Conservation (phyloP, 2,888 invertebrate genomes). For the Eupithecia pulchellata region DNA sequence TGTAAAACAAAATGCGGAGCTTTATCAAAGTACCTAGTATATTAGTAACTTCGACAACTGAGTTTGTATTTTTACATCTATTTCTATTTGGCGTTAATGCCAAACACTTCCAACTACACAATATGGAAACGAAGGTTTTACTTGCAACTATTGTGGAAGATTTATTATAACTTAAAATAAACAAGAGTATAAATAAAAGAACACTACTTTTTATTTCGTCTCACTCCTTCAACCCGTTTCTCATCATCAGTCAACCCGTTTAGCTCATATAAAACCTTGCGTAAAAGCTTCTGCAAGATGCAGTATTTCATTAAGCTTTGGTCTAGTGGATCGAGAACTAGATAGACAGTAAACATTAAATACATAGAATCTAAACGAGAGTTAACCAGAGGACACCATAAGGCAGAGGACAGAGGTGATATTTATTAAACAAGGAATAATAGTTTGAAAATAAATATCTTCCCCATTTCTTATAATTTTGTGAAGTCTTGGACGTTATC, state of each 20-base stretch:
- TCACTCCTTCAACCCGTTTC: constrained; percentile 15
- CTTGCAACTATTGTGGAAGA: constrained; percentile 75
- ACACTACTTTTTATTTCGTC: constrained; percentile 46
- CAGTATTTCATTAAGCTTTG: background rate
- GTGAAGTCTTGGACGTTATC: too few species aligned
- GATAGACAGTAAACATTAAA: background rate
- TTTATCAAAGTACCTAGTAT: constrained; percentile 85
- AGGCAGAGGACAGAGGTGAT: too few species aligned
- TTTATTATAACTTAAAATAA: constrained; percentile 81
- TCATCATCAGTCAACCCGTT: too few species aligned
- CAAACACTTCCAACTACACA: constrained; percentile 78
- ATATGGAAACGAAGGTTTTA: constrained; percentile 67
- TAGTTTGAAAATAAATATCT: background rate
- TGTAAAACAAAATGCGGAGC: constrained; percentile 85
- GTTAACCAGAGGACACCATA: too few species aligned
- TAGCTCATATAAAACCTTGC: too few species aligned
- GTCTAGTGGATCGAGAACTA: background rate
- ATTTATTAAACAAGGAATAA: too few species aligned
- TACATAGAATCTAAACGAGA: too few species aligned
- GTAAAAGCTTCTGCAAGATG: too few species aligned
- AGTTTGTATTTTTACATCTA: constrained; percentile 85
- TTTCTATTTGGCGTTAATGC: constrained; percentile 73
- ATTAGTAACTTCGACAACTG: constrained; percentile 75
- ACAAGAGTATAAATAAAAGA: constrained; percentile 70
- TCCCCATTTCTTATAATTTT: background rate